phyloP scores from a whole-genome alignment of 2,888 invertebrate genomes.

The Polydrusus pterygomalis region DNA sequence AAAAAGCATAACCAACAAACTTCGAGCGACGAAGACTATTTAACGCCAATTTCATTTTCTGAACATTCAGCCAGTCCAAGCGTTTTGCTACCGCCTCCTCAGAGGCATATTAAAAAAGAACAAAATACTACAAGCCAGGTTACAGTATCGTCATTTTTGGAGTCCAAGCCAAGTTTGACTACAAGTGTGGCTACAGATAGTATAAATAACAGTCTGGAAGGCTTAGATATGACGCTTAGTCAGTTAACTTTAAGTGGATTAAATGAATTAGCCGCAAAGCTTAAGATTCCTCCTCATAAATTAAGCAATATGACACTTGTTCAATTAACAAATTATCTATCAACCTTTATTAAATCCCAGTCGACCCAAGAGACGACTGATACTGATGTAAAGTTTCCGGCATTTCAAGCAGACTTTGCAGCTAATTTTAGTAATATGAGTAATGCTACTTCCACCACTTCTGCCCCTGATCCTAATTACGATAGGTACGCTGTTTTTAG shows the following conservation, averaged over 20 bases:
- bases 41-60: conserved; percentile 75
- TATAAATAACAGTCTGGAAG: conserved; percentile 68
- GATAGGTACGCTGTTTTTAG: conserved; percentile 93
- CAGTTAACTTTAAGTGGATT: conserved; percentile 89
- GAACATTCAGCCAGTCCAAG: conserved; percentile 62
- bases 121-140: conserved; percentile 36
- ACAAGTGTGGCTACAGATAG: conserved; percentile 62
- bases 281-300: conserved; percentile 85
- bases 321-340: conserved; percentile 87
- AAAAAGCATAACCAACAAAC: conserved; percentile 65
- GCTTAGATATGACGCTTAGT: conserved; percentile 86
- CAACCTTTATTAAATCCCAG: conserved; percentile 74
- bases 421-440: conserved; percentile 80
- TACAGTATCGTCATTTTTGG: conserved; percentile 60
- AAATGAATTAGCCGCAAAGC: conserved; percentile 84
- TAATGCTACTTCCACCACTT: conserved; percentile 58
- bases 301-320: conserved; percentile 91
- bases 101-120: conserved; percentile 65
- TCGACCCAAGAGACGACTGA: conserved; percentile 57
- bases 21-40: conserved; percentile 78
- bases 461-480: conserved; percentile 70
- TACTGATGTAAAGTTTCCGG: conserved; percentile 73
- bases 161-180: conserved; percentile 65
- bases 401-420: conserved; percentile 80
- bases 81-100: conserved; percentile 74